A percentile compares a stretch with the other conserved stretches of the same genome.
Conservation (phyloP, 2,888 invertebrate genomes). For the Clepsis dumicolana region DNA sequence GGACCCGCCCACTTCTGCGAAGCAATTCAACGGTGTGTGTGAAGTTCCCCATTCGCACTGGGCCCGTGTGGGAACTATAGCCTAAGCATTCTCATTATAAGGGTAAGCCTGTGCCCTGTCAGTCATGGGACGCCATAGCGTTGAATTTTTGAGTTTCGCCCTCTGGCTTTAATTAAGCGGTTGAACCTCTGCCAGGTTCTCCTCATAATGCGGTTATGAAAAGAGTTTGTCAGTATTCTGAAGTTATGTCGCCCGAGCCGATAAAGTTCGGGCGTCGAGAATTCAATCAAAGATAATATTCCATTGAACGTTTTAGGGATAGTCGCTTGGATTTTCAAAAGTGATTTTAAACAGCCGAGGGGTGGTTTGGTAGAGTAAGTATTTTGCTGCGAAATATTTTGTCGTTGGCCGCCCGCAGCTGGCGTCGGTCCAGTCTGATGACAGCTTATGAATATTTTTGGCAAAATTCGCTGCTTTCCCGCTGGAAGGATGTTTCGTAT, state of each 20-base stretch:
- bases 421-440: slow-evolving; percentile 84
- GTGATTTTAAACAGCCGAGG: slow-evolving; percentile 78
- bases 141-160: slow-evolving; percentile 48
- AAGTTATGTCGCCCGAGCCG: slow-evolving; percentile 33
- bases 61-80: too few species aligned
- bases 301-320: slow-evolving; percentile 58
- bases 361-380: slow-evolving; percentile 80
- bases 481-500: slow-evolving; percentile 69
- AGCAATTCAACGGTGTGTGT: too few species aligned
- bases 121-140: too few species aligned
- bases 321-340: slow-evolving; percentile 74
- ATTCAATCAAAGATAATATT: slow-evolving; percentile 57
- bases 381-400: slow-evolving; percentile 83
- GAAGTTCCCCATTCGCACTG: too few species aligned
- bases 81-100: too few species aligned
- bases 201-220: slow-evolving; percentile 24
- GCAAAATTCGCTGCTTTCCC: slow-evolving; percentile 76
- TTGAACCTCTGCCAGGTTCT: slow-evolving; percentile 48
- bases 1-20: too few species aligned
- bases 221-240: slow-evolving; percentile 35
- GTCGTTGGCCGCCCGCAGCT: slow-evolving; percentile 81
- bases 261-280: slow-evolving; percentile 44
- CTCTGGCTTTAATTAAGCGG: slow-evolving; percentile 52
- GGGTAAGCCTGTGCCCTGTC: too few species aligned
- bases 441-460: slow-evolving; percentile 86